These are phyloP conservation scores for Torymus auratus DNA, from an alignment of 2,888 invertebrate genomes.

Conservation along the genomic window DNA sequence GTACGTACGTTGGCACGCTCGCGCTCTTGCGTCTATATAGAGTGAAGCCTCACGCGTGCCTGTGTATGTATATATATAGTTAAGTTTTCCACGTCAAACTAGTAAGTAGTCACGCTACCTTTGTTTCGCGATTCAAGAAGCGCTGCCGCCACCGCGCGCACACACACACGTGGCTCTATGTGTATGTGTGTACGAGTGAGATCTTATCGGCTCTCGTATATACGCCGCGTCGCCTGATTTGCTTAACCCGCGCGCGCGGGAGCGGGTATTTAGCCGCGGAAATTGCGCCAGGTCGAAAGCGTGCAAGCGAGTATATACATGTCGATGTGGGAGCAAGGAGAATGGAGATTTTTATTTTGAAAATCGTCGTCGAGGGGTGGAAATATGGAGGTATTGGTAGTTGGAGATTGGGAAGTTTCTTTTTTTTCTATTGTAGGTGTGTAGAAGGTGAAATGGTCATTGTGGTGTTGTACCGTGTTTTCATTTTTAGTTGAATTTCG, in stretches of 20 bases:
- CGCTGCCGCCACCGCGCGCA: background rate
- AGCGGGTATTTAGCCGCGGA: slow-evolving; percentile 46
- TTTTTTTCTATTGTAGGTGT: too few relatives aligned
- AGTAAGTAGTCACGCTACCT: slow-evolving; percentile 40
- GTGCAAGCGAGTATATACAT: too few relatives aligned
- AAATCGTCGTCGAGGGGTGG: too few relatives aligned
- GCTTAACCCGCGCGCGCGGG: slow-evolving; percentile 31
- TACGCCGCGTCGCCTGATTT: slow-evolving; percentile 16
- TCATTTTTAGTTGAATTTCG: too few relatives aligned
- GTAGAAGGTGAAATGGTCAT: too few relatives aligned
- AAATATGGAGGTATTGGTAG: too few relatives aligned
- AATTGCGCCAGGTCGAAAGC: slow-evolving; percentile 38
- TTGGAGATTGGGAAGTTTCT: too few relatives aligned
- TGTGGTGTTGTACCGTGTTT: too few relatives aligned
- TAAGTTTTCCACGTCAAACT: slow-evolving; percentile 41
- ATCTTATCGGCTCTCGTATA: slow-evolving; percentile 7
- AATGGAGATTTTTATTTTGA: too few relatives aligned
- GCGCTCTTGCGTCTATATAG: background rate
- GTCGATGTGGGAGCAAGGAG: too few relatives aligned
- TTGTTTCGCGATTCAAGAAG: slow-evolving; percentile 49
- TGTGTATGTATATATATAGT: too few relatives aligned
- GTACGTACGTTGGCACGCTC: too few relatives aligned
- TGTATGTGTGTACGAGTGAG: slow-evolving; percentile 21
- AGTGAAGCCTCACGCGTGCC: background rate
- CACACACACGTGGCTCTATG: background rate